Conservation (phyloP, 53 echinoderm and acorn worm genomes). For the Apostichopus leukothele region DNA sequence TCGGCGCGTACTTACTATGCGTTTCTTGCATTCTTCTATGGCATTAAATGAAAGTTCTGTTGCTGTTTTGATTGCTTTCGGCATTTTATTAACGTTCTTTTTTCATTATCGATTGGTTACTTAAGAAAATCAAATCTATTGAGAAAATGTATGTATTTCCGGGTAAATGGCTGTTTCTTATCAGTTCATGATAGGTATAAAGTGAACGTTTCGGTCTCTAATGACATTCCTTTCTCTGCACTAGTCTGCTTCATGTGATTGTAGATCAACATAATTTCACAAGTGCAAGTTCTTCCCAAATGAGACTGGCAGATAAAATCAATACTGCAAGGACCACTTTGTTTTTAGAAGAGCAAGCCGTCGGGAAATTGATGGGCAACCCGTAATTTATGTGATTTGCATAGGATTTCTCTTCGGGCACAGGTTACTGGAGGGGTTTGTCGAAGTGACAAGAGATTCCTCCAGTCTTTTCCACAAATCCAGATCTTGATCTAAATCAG, state of each 20-base stretch:
- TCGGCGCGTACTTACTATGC: too few species aligned
- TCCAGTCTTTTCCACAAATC: not conserved
- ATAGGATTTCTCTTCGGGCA: conserved; percentile 17
- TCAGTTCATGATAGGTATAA: not conserved
- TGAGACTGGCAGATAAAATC: conserved; percentile 40
- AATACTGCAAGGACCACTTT: conserved; percentile 32
- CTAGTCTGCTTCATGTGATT: not conserved
- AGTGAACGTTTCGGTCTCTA: not conserved
- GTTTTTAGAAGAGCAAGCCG: conserved; percentile 31
- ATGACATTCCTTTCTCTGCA: not conserved
- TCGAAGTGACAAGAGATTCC: conserved; percentile 12
- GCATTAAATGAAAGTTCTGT: too few species aligned
- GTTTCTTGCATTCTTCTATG: too few species aligned
- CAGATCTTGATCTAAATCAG: not conserved
- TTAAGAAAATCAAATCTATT: not conserved
- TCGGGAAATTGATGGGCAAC: conserved; percentile 38
- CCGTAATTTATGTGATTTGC: conserved; percentile 34
- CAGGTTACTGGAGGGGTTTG: conserved; percentile 13
- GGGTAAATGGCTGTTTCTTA: not conserved
- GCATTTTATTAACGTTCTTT: too few species aligned
- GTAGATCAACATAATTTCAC: not conserved
- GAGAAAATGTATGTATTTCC: not conserved
- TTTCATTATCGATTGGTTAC: not conserved
- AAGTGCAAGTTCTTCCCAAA: not conserved
- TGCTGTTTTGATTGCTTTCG: too few species aligned